Conservation (phyloP, 2,113 vertebrate genomes). For the Oxyura jamaicensis region DNA sequence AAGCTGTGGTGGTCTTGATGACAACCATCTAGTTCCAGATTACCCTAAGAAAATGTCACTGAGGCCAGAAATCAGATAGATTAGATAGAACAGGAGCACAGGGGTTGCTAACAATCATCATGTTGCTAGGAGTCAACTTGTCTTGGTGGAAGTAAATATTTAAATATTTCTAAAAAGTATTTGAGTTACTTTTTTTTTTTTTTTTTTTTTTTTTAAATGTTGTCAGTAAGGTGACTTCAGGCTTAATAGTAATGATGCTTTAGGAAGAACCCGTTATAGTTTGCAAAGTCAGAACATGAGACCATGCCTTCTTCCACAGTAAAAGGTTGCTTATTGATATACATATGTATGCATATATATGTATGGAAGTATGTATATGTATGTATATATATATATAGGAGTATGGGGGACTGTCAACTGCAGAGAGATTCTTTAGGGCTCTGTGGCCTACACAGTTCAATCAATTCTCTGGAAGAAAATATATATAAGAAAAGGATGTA, state of each 20-base stretch:
- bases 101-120: neutral
- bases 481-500: neutral
- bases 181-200: fast-evolving
- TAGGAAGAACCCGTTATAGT: neutral
- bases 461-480: neutral
- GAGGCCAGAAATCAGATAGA: neutral
- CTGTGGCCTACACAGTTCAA: neutral
- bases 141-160: neutral
- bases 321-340: neutral
- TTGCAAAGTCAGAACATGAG: neutral
- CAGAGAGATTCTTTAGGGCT: neutral
- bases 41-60: neutral
- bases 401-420: neutral
- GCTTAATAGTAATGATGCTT: neutral
- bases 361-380: neutral
- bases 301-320: neutral
- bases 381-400: no score
- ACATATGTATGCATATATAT: no score
- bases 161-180: neutral
- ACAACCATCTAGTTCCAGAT: neutral
- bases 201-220: no score
- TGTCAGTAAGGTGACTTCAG: neutral
- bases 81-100: neutral
- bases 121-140: no score
- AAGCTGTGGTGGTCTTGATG: neutral